phyloP scores from a whole-genome alignment of 2,113 vertebrate species.

The Chloebia gouldiae region DNA sequence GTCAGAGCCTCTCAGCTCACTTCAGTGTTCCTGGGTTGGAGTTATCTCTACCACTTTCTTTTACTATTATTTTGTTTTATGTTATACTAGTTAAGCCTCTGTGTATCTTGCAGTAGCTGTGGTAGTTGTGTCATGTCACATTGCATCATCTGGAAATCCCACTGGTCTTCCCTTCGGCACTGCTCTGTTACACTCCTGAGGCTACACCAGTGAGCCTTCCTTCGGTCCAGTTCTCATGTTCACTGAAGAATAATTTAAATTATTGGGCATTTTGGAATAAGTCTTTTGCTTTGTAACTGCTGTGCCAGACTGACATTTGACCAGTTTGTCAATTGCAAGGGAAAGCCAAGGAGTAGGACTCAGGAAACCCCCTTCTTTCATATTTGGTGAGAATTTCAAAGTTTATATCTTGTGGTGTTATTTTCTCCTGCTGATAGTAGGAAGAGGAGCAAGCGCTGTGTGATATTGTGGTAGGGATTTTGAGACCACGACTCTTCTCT shows the following conservation, averaged over 20 bases:
- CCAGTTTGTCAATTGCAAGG: neutral
- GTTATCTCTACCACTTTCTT: neutral
- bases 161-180: neutral
- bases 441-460: neutral
- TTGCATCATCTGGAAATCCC: neutral
- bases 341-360: neutral
- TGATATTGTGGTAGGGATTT: neutral
- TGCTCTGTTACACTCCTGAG: neutral
- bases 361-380: neutral
- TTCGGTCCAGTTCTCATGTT: neutral
- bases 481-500: neutral
- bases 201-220: neutral
- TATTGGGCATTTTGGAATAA: neutral
- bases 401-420: neutral
- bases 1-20: neutral
- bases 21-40: neutral
- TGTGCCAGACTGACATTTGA: neutral
- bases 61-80: neutral
- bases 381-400: neutral
- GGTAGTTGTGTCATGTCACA: rapidly evolving
- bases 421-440: neutral
- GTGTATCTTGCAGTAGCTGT: neutral
- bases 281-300: neutral
- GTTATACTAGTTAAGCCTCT: neutral
- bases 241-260: neutral